Evolutionary conservation across 2,113 vertebrate genomes (phyloP), one percentile per base, ranked within the genome.

Genomic region (Aegithalos caudatus): DNA sequence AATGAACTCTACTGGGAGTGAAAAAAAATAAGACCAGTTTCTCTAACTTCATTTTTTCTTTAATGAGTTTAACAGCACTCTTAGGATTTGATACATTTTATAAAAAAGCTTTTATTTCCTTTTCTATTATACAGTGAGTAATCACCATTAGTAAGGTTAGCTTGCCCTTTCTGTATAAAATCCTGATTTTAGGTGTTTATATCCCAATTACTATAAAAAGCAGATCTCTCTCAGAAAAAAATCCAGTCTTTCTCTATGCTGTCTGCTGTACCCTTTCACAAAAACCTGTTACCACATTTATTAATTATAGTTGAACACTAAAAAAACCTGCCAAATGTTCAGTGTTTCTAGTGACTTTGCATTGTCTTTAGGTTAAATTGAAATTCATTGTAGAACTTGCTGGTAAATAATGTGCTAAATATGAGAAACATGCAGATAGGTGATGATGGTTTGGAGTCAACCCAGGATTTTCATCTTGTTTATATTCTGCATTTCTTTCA

Each of bases 21-120:
- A 95, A 98, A 98, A 98, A 97, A 97, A 98, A 98, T 98, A 98
- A 98, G 98, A 98, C 97, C 97, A 96, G 98, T 98, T 98, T 98
- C 98, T 98, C 97, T 98, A 98, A 98, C 97, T 98, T 98, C 98
- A 98, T 98, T 98, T 98, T 97, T 98, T 97, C 98, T 98, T 98
- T 98, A 98, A 98, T 98, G 98, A 98, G 98, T 98, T 98, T 98
- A 98, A 98, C 97, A 97, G 97, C 97, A 98, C 98, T 98, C 98
- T 97, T 97, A 98, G 98, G 98, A 98, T 98, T 98, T 98, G 97
- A 97, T 97, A 97, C 97, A 94, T 98, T 98, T 98, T 98, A 97
- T 96, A 97, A 98, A 98, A 98, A 97, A 84, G 91, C 95, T 98
- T 98, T 98, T 98, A 98, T 98, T 98, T 98, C 98, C 97, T 97